A percentile compares a stretch with the other conserved stretches of the same genome.
These are phyloP conservation scores for Semicossyphus pulcher DNA, from an alignment of 2,113 vertebrate species.

Conservation along the genomic window DNA sequence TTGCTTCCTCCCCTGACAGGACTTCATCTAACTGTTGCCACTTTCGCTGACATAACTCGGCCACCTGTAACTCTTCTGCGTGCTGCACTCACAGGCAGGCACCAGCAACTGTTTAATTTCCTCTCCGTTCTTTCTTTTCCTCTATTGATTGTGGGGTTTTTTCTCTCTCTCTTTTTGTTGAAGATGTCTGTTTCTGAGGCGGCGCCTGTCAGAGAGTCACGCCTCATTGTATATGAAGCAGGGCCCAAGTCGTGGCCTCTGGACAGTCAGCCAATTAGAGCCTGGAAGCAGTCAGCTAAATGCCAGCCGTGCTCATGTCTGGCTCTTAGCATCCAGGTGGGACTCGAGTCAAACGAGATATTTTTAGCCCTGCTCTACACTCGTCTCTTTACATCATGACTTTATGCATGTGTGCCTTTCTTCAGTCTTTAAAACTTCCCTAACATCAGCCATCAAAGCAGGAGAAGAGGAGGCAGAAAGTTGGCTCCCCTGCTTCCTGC, in stretches of 20 bases:
- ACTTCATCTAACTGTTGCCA: slow-evolving; percentile 43
- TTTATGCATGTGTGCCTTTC: slow-evolving; percentile 60
- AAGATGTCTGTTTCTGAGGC: slow-evolving; percentile 63
- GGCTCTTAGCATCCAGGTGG: slow-evolving; percentile 25
- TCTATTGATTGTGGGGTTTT: neutral
- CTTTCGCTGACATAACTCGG: slow-evolving; percentile 42
- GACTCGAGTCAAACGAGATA: slow-evolving; percentile 28
- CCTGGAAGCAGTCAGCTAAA: slow-evolving; percentile 63
- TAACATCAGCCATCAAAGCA: slow-evolving; percentile 70
- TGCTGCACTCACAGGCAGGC: neutral
- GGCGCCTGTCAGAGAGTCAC: slow-evolving; percentile 62
- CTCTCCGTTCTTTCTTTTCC: neutral
- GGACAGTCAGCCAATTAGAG: slow-evolving; percentile 61
- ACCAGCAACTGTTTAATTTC: neutral
- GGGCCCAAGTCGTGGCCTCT: slow-evolving; percentile 74
- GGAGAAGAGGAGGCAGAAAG: slow-evolving; percentile 73
- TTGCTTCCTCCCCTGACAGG: slow-evolving; percentile 38
- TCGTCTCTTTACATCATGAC: slow-evolving; percentile 3
- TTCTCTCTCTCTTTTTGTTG: neutral
- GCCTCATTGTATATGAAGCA: slow-evolving; percentile 74
- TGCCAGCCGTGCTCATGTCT: slow-evolving; percentile 59
- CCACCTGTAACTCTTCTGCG: slow-evolving; percentile 41
- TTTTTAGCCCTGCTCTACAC: slow-evolving; percentile 8
- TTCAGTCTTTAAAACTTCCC: slow-evolving; percentile 71
- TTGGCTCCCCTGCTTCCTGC: slow-evolving; percentile 61